phyloP scores from a whole-genome alignment of 2,113 vertebrate species.

The Ptychochromis oligacanthus region DNA sequence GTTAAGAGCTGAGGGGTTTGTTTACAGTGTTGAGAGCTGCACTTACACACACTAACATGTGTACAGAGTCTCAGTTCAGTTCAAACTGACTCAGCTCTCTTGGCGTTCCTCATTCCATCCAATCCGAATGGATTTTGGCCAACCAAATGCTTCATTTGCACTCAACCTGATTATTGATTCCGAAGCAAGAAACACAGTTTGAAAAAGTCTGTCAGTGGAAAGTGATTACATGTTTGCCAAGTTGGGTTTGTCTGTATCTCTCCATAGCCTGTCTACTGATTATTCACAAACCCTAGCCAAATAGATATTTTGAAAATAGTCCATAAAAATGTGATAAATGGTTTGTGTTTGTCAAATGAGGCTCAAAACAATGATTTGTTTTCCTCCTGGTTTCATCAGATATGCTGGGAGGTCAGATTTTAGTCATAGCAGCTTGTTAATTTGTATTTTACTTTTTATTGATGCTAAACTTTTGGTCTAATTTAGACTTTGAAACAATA shows the following conservation, averaged over 20 bases:
- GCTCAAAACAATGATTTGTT: neutral
- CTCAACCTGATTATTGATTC: constrained; percentile 67
- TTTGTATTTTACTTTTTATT: constrained; percentile 8
- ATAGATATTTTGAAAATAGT: constrained; percentile 25
- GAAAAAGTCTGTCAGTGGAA: constrained; percentile 16
- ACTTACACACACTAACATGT: constrained; percentile 76
- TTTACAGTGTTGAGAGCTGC: constrained; percentile 77
- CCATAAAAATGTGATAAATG: constrained; percentile 12
- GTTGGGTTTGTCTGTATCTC: constrained; percentile 22
- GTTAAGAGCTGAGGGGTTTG: constrained; percentile 70
- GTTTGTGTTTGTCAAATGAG: neutral
- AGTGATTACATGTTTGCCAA: constrained; percentile 47
- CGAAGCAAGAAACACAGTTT: constrained; percentile 42
- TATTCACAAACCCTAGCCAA: constrained; percentile 11
- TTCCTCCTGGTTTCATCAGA: neutral
- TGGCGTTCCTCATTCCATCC: constrained; percentile 40
- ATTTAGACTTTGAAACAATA: neutral
- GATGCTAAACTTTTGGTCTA: constrained; percentile 1
- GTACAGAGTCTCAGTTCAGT: constrained; percentile 71
- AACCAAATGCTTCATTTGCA: constrained; percentile 56
- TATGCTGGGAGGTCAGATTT: neutral
- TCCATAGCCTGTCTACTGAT: neutral
- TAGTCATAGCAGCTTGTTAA: neutral
- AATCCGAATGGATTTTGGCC: constrained; percentile 53
- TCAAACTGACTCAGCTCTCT: constrained; percentile 66